Percentiles rank a stretch among this genome's conserved stretches.
Conservation (phyloP, 2,113 vertebrate species). For the Thomomys bottae region DNA sequence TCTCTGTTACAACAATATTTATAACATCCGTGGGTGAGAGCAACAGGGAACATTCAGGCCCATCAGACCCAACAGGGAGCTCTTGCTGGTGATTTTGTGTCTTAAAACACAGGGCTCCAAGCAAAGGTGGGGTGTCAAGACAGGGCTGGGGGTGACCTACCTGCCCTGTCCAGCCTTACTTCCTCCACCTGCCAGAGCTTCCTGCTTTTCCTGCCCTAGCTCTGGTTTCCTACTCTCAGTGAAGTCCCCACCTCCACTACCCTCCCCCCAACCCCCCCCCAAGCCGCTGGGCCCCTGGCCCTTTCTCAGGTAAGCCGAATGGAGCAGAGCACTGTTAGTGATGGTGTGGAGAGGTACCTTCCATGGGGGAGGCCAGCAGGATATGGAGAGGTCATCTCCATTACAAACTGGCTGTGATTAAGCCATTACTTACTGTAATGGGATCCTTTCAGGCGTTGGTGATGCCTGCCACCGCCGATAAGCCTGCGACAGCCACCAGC, state of each 20-base stretch:
- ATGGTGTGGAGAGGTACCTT: slow-evolving; percentile 51
- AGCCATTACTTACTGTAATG: slow-evolving; percentile 47
- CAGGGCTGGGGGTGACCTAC: rapidly evolving
- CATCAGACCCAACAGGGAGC: not conserved
- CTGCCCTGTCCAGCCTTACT: not conserved
- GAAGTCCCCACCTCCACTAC: too few species aligned
- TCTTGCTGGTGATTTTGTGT: not conserved
- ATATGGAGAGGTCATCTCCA: slow-evolving; percentile 42
- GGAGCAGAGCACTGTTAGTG: not conserved
- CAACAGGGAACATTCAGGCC: too few species aligned
- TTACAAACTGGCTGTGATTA: slow-evolving; percentile 66
- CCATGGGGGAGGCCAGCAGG: slow-evolving; percentile 37
- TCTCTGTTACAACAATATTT: not conserved
- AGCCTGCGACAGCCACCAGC: not conserved
- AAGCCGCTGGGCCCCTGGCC: not conserved
- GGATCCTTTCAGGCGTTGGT: not conserved
- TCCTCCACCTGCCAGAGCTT: not conserved
- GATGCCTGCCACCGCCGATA: slow-evolving; percentile 59
- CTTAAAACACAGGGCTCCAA: not conserved
- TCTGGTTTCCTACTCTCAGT: rapidly evolving
- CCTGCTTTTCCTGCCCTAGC: not conserved
- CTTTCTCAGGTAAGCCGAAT: not conserved
- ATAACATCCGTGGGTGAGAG: too few species aligned
- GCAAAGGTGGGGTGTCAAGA: not conserved
- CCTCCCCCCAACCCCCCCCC: not conserved